Evolutionary conservation across 2,797 vertebrate genomes (phyloP).

Genomic region (Microcaecilia unicolor): DNA sequence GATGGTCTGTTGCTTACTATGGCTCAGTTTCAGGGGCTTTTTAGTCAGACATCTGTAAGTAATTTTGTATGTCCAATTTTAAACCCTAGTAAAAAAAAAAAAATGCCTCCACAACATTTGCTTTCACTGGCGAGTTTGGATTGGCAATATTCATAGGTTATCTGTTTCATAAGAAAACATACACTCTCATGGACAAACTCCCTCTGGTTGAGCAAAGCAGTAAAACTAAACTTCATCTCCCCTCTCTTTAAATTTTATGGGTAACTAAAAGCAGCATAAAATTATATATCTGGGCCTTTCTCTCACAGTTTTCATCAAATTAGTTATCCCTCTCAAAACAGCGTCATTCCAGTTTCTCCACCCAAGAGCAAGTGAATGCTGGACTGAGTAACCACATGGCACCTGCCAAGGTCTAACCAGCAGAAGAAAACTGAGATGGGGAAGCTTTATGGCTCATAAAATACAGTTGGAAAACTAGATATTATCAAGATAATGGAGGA

Average conservation of each 20-base stretch:
- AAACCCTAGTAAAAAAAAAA: slow-evolving; percentile 71
- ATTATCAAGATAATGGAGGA: too few relatives aligned
- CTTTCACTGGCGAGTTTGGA: slow-evolving; percentile 53
- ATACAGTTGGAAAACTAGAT: too few relatives aligned
- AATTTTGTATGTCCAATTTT: slow-evolving; percentile 70
- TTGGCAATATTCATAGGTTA: slow-evolving; percentile 40
- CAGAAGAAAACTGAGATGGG: too few relatives aligned
- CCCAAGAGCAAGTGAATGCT: too few relatives aligned
- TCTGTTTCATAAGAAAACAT: slow-evolving; percentile 46
- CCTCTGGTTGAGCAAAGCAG: slow-evolving; percentile 32
- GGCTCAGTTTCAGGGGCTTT: slow-evolving; percentile 73
- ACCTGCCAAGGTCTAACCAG: too few relatives aligned
- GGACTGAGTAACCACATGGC: too few relatives aligned
- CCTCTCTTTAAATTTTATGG: slow-evolving; percentile 6
- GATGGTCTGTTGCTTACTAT: slow-evolving; percentile 82
- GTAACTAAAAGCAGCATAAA: neutral
- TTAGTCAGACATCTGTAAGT: slow-evolving; percentile 88
- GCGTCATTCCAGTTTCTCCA: slow-evolving; percentile 7
- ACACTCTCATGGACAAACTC: slow-evolving; percentile 38
- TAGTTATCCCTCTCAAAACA: slow-evolving; percentile 2
- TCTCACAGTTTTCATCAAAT: slow-evolving; percentile 5
- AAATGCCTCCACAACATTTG: slow-evolving; percentile 67
- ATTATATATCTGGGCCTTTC: neutral
- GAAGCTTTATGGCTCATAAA: too few relatives aligned
- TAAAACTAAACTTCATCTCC: slow-evolving; percentile 27